Conservation (phyloP, 2,113 vertebrate species). For the Pedionomus torquatus region DNA sequence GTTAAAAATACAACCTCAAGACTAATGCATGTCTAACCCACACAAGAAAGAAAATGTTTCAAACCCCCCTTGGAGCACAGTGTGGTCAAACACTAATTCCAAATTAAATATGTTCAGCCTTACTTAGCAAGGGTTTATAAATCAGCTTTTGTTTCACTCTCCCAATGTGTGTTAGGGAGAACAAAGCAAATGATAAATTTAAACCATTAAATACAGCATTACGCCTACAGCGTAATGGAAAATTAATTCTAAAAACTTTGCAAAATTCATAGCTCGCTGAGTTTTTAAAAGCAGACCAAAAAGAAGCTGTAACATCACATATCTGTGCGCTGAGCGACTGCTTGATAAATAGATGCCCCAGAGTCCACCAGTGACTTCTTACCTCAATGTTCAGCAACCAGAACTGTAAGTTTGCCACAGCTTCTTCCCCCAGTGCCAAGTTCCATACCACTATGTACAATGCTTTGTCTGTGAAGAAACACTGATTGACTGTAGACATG, state of each 20-base stretch:
- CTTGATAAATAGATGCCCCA: background rate
- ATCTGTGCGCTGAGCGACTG: background rate
- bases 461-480: conserved; percentile 98
- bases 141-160: conserved; percentile 55
- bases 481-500: conserved; percentile 97
- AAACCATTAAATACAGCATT: conserved; percentile 42
- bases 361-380: conserved; percentile 26
- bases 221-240: background rate
- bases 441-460: conserved; percentile 97
- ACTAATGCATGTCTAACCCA: conserved; percentile 5
- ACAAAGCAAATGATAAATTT: conserved; percentile 61
- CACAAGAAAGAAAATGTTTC: conserved; percentile 28
- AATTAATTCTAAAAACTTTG: conserved; percentile 37
- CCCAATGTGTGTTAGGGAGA: conserved; percentile 11
- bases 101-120: conserved; percentile 50
- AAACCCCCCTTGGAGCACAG: conserved; percentile 9
- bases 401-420: conserved; percentile 91
- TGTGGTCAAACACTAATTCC: conserved; percentile 62
- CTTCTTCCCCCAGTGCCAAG: conserved; percentile 95
- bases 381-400: conserved; percentile 99
- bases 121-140: conserved; percentile 53
- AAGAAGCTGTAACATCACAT: background rate
- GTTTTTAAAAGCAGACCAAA: conserved; percentile 9
- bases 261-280: conserved; percentile 34
- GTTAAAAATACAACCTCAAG: conserved; percentile 46